Conservation (phyloP, 1,140 invertebrate species). For the Anagrus nilaparvatae region DNA sequence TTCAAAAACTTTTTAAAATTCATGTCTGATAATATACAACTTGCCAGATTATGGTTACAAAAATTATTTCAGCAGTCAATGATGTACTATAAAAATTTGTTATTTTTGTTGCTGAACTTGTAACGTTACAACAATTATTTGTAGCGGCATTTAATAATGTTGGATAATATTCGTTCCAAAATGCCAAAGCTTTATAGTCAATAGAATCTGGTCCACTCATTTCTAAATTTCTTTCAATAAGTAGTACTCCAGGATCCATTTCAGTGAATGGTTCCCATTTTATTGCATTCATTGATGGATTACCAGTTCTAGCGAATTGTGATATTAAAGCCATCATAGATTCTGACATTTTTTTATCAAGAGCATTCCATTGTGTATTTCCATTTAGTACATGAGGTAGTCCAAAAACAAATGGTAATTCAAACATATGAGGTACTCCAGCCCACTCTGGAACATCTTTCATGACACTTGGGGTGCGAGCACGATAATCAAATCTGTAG, state of each 20-base stretch:
- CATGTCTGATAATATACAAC: constrained; percentile 12
- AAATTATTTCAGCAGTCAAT: constrained; percentile 14
- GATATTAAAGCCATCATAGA: constrained; percentile 66
- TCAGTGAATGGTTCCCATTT: constrained; percentile 62
- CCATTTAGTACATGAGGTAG: constrained; percentile 50
- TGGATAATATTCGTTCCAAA: constrained; percentile 75
- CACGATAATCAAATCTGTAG: constrained; percentile 60
- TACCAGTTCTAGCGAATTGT: constrained; percentile 59
- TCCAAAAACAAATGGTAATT: constrained; percentile 68
- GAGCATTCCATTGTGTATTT: constrained; percentile 54
- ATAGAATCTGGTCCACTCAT: constrained; percentile 54
- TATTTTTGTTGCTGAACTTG: constrained; percentile 17
- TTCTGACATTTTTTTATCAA: constrained; percentile 65
- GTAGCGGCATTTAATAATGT: constrained; percentile 56
- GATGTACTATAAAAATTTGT: constrained; percentile 5
- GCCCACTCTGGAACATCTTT: constrained; percentile 61
- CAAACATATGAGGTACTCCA: constrained; percentile 66
- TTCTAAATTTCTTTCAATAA: constrained; percentile 62
- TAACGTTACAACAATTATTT: constrained; percentile 55
- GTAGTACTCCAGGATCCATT: constrained; percentile 51
- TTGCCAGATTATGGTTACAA: constrained; percentile 16
- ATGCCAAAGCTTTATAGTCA: constrained; percentile 64
- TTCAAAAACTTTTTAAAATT: neutral
- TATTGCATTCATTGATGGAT: constrained; percentile 54
- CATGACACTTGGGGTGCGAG: constrained; percentile 49